Evolutionary conservation across 2,797 vertebrate species (phyloP).

Genomic region (Fistularia commersonii): DNA sequence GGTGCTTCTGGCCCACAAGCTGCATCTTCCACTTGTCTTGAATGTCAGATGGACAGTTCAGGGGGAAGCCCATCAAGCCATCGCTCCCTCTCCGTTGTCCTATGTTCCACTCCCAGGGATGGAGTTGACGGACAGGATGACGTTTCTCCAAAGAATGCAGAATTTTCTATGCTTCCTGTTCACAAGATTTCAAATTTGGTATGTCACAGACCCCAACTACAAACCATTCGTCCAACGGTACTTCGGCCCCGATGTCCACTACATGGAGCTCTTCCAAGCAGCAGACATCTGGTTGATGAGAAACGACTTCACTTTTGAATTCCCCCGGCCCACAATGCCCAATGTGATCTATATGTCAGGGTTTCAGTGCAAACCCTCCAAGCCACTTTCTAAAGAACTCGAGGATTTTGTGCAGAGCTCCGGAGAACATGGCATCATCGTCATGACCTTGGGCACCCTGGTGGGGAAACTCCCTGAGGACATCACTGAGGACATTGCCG

Average conservation of each 20-base stretch:
- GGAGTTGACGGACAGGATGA: conserved; percentile 58
- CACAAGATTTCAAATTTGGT: conserved; percentile 15
- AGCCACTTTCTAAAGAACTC: conserved; percentile 51
- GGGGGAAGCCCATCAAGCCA: conserved; percentile 43
- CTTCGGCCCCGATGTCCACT: conserved; percentile 54
- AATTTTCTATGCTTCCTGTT: conserved; percentile 39
- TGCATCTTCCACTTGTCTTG: conserved; percentile 60
- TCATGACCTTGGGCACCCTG: conserved; percentile 65
- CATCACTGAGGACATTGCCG: conserved; percentile 47
- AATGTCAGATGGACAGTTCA: conserved; percentile 61
- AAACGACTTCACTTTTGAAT: conserved; percentile 68
- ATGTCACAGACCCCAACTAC: conserved; percentile 26
- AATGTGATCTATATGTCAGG: conserved; percentile 69
- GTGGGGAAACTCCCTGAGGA: conserved; percentile 55
- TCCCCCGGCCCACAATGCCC: conserved; percentile 69
- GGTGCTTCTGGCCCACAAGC: conserved; percentile 43
- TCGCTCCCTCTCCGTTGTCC: conserved; percentile 56
- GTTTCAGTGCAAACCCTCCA: conserved; percentile 68
- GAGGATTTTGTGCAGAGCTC: conserved; percentile 59
- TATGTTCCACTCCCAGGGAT: conserved; percentile 42
- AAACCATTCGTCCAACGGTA: conserved; percentile 48
- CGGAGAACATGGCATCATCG: conserved; percentile 60
- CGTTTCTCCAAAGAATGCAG: conserved; percentile 28
- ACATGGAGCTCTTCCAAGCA: conserved; percentile 61
- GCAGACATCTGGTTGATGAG: conserved; percentile 74